Base-by-base conservation (phyloP, 1,140 invertebrate genomes). In the Papilio polyxenes region DNA sequence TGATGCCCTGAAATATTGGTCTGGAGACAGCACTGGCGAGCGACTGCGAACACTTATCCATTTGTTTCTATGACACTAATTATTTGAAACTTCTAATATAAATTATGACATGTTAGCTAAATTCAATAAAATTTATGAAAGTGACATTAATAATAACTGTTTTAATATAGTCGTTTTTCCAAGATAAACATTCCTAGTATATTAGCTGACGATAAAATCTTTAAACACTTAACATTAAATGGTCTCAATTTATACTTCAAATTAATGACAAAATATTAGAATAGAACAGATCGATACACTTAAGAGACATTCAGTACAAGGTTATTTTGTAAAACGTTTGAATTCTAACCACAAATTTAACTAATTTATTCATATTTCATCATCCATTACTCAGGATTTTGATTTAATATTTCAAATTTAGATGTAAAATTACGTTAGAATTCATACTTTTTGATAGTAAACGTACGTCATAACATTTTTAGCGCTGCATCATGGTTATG, bases 1-100 rank as follows among this genome's bases (percentile, higher is more conserved):
- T 85, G 85, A 86, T 85, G 84, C 86, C 89, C 87, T 89, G 86
- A 89, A 90, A 89, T 89, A 89, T 87, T 82, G 83, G 69, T 84
- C 82, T 86, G 72, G 81, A 72, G 65, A 72, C 85, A 84, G 78
- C 76, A 82, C 74, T 62, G 75, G 74, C 74, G 79, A 80, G 75
- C 81, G 77, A 81, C 49, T 49, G 79, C 78, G 59, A 10, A 65
- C 77, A 48, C 40, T 77, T 76, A 31, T 76, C 74, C 53, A 81
- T 79, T 79, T 83, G n/a, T 79, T 79, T 77, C 82, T 79, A 75
- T 72, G 76, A 85, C 85, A 85, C 82, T 85, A 85, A 86, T 84
- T 85, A 82, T 82, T 40, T 82, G 69, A 81, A 84, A 75, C 75
- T 75, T 75, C 53, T 81, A 82, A 83, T 85, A 81, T 85, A 83